Percentiles rank a stretch among this genome's conserved stretches.
phyloP scores from a whole-genome alignment of 2,113 vertebrate genomes.

The Mormoops blainvillei region DNA sequence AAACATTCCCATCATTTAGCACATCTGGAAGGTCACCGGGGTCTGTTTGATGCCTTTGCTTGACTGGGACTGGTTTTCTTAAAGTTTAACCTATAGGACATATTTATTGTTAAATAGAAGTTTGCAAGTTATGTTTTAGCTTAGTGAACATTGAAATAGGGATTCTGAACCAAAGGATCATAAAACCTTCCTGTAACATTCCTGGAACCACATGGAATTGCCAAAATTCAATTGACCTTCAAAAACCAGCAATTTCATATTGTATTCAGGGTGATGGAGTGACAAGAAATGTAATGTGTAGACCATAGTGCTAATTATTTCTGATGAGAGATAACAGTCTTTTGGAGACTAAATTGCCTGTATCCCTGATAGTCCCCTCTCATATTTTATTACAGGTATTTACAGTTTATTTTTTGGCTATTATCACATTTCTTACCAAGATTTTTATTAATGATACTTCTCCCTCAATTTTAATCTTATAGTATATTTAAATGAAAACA shows the following conservation, averaged over 20 bases:
- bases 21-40: not conserved
- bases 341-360: not conserved
- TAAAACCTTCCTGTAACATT: not conserved
- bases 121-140: not conserved
- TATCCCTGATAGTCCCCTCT: not conserved
- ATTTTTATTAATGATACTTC: not conserved
- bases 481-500: not conserved
- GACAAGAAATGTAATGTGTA: not conserved
- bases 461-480: not conserved
- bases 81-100: not conserved
- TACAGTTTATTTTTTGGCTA: not conserved
- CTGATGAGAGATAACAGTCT: not conserved
- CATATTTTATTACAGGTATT: not conserved
- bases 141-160: not conserved
- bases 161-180: not conserved
- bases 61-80: not conserved
- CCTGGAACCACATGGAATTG: not conserved
- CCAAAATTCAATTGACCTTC: not conserved
- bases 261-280: not conserved
- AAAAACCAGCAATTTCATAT: not conserved
- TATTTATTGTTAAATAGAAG: not conserved
- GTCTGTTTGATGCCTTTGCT: not conserved
- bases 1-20: not conserved
- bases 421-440: not conserved
- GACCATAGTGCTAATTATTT: not conserved